Percentiles rank a stretch among this genome's conserved stretches.
Evolutionary conservation across 2,888 invertebrate species (phyloP).

Genomic region (Alitta virens): DNA sequence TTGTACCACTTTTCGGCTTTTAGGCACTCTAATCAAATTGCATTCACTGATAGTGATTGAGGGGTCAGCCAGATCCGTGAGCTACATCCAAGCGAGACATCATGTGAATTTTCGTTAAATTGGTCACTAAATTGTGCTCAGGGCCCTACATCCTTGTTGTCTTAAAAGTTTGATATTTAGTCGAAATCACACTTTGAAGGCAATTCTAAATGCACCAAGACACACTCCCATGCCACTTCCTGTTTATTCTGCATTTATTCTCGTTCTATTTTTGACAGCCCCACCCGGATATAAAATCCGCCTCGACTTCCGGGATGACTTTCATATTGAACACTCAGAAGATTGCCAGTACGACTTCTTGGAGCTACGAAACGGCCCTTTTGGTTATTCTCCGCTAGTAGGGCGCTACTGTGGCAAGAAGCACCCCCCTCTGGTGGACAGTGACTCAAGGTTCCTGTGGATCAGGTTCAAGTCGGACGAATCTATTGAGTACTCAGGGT

Average conservation of each 20-base stretch:
- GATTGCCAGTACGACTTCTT: conserved; percentile 77
- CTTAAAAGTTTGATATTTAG: too few relatives aligned
- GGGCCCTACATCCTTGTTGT: too few relatives aligned
- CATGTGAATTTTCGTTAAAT: too few relatives aligned
- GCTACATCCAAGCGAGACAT: too few relatives aligned
- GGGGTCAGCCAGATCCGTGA: too few relatives aligned
- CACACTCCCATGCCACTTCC: too few relatives aligned
- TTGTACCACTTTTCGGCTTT: too few relatives aligned
- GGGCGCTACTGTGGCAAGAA: conserved; percentile 71
- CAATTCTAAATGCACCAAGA: too few relatives aligned
- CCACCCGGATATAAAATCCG: conserved; percentile 61
- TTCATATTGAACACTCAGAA: conserved; percentile 65
- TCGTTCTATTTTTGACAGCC: conserved; percentile 41
- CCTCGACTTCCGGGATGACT: conserved; percentile 78
- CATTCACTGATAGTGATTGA: too few relatives aligned
- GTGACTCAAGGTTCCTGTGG: conserved; percentile 75
- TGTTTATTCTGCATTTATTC: not conserved
- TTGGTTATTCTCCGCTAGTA: conserved; percentile 62
- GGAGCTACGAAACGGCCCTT: conserved; percentile 79
- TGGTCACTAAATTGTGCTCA: too few relatives aligned
- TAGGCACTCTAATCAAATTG: too few relatives aligned
- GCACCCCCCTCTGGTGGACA: conserved; percentile 72
- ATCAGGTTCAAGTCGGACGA: conserved; percentile 77
- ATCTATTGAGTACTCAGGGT: conserved; percentile 76
- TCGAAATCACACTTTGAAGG: too few relatives aligned